Conservation (phyloP, 2,888 invertebrate genomes). For the Chrysomela aeneicollis region DNA sequence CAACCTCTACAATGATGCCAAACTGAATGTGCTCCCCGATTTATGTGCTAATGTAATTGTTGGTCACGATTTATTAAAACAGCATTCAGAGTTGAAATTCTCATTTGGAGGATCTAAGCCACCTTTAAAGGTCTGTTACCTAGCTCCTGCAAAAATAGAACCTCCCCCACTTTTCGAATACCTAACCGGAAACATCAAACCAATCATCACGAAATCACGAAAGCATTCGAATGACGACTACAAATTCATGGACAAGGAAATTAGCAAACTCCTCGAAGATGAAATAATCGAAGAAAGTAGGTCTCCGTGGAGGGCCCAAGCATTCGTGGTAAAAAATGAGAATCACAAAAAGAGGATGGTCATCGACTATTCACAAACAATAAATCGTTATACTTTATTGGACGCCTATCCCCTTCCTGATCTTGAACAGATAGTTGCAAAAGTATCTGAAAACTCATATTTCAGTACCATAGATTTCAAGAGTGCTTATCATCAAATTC, state of each 20-base stretch:
- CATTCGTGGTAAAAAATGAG: constrained; percentile 33
- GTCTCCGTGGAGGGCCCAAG: constrained; percentile 35
- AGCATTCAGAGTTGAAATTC: constrained; percentile 5
- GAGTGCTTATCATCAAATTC: not conserved
- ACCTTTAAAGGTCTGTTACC: constrained; percentile 7
- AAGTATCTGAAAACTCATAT: not conserved
- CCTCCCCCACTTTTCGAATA: not conserved
- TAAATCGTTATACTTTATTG: no score
- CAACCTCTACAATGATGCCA: not conserved
- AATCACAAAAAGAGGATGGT: constrained; percentile 41
- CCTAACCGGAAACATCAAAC: constrained; percentile 9
- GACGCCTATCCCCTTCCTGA: no score
- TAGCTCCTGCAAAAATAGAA: constrained; percentile 2
- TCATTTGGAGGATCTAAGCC: constrained; percentile 7
- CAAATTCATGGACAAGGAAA: constrained; percentile 11
- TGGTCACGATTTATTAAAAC: constrained; percentile 6
- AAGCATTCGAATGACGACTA: no score
- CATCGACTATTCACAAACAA: constrained; percentile 44
- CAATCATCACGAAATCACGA: constrained; percentile 17
- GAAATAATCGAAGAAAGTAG: constrained; percentile 27
- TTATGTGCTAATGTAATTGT: constrained; percentile 4
- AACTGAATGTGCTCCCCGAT: not conserved
- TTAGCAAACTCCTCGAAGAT: constrained; percentile 8
- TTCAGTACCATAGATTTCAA: not conserved
- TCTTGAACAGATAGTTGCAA: no score